A percentile compares a stretch with the other conserved stretches of the same genome.
Evolutionary conservation across 2,888 invertebrate genomes (phyloP).

Genomic region (Caenorhabditis uteleia): DNA sequence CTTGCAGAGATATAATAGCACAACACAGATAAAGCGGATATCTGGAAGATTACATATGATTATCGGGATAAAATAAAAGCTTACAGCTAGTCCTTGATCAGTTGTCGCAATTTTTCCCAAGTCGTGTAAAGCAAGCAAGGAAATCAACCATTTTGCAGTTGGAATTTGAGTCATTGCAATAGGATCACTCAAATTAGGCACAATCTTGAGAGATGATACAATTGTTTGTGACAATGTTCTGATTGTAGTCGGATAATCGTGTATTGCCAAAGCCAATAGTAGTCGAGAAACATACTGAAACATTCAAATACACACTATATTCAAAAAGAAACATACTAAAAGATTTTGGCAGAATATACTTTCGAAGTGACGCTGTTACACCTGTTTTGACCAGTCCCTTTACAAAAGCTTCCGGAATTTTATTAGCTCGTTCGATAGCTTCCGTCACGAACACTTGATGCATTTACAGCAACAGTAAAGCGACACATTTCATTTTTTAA

Average conservation of each 20-base stretch:
- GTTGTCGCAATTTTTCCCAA: not conserved
- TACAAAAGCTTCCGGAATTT: slow-evolving; percentile 29
- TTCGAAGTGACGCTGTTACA: slow-evolving; percentile 24
- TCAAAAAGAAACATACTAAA: too few relatives aligned
- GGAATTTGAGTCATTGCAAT: slow-evolving; percentile 11
- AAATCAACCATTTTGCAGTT: slow-evolving; percentile 21
- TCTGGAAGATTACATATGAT: too few relatives aligned
- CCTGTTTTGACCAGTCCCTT: slow-evolving; percentile 38
- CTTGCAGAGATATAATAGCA: slow-evolving; percentile 33
- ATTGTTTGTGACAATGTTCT: slow-evolving; percentile 23
- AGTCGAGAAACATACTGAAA: slow-evolving; percentile 39
- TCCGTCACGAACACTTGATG: slow-evolving; percentile 43
- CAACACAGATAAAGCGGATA: slow-evolving; percentile 20
- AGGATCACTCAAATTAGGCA: slow-evolving; percentile 10
- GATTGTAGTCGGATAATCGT: slow-evolving; percentile 26
- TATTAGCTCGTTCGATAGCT: slow-evolving; percentile 23
- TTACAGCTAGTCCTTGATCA: slow-evolving; percentile 5
- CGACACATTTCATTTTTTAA: slow-evolving; percentile 40
- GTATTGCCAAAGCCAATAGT: slow-evolving; percentile 33
- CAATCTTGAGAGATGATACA: not conserved
- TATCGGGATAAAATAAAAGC: too few relatives aligned
- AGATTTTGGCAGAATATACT: slow-evolving; percentile 34
- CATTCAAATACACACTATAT: too few relatives aligned
- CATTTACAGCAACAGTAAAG: slow-evolving; percentile 24
- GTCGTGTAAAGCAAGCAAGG: not conserved